phyloP scores from a whole-genome alignment of 2,797 vertebrate species.

The Apodemus agrarius region DNA sequence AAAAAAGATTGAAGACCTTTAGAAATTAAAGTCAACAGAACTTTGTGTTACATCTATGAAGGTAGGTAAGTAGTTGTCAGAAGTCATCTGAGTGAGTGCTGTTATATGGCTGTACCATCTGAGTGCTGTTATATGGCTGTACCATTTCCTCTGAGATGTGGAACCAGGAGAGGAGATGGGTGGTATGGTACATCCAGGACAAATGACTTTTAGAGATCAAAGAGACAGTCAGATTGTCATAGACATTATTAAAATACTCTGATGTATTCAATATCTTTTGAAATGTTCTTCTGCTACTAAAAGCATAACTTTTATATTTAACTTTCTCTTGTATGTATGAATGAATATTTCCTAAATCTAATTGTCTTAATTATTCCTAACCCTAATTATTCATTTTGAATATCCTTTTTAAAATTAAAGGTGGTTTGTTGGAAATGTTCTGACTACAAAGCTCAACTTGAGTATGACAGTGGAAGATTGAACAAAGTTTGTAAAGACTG shows the following conservation, averaged over 20 bases:
- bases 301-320: slow-evolving; percentile 23
- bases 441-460: slow-evolving; percentile 94
- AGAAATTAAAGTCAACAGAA: background rate
- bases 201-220: background rate
- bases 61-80: background rate
- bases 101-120: too few relatives aligned
- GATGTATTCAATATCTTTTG: background rate
- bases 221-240: background rate
- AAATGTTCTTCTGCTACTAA: background rate
- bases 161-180: background rate
- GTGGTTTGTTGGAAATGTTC: slow-evolving; percentile 99
- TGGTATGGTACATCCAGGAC: background rate
- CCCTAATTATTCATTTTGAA: background rate
- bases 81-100: too few relatives aligned
- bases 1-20: background rate
- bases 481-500: slow-evolving; percentile 99
- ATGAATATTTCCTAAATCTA: slow-evolving; percentile 9
- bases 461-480: slow-evolving; percentile 94
- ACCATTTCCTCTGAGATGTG: background rate
- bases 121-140: background rate
- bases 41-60: background rate
- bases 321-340: background rate
- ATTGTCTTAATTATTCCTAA: background rate
- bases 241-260: background rate
- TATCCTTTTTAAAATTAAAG: slow-evolving; percentile 83